phyloP scores from a whole-genome alignment of 2,888 invertebrate species.

The Andrena hattorfiana region DNA sequence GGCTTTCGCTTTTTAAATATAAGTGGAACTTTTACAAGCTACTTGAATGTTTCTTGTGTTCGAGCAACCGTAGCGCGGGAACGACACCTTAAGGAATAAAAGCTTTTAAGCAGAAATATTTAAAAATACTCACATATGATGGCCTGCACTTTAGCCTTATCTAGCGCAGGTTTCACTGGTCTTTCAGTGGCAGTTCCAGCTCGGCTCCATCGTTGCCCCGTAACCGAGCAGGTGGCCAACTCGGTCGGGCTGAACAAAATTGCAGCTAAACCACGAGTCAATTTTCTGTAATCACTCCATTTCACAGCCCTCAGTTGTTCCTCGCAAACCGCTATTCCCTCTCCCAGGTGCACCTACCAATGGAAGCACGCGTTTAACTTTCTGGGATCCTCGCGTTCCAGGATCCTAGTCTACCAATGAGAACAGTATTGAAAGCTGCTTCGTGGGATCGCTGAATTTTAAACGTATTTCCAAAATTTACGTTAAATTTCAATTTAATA shows the following conservation, averaged over 20 bases:
- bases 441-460: too few species aligned
- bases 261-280: slow-evolving; percentile 91
- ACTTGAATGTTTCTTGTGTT: too few species aligned
- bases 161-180: slow-evolving; percentile 91
- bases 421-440: too few species aligned
- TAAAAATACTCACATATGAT: slow-evolving; percentile 87
- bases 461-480: too few species aligned
- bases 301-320: slow-evolving; percentile 90
- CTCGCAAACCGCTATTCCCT: slow-evolving; percentile 91
- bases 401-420: background rate
- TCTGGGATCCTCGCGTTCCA: background rate
- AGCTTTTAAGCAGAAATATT: background rate
- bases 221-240: slow-evolving; percentile 91
- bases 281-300: slow-evolving; percentile 91
- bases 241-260: slow-evolving; percentile 91
- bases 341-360: slow-evolving; percentile 89
- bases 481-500: too few species aligned
- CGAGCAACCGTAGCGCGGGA: background rate
- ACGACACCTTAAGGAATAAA: background rate
- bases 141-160: slow-evolving; percentile 90
- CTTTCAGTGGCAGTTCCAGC: slow-evolving; percentile 89
- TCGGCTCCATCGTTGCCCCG: slow-evolving; percentile 91
- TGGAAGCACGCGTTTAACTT: background rate
- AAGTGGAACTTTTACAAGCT: too few species aligned
- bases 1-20: too few species aligned